Base-by-base conservation (phyloP, 2,888 invertebrate genomes). In the Drosophila demipolita region DNA sequence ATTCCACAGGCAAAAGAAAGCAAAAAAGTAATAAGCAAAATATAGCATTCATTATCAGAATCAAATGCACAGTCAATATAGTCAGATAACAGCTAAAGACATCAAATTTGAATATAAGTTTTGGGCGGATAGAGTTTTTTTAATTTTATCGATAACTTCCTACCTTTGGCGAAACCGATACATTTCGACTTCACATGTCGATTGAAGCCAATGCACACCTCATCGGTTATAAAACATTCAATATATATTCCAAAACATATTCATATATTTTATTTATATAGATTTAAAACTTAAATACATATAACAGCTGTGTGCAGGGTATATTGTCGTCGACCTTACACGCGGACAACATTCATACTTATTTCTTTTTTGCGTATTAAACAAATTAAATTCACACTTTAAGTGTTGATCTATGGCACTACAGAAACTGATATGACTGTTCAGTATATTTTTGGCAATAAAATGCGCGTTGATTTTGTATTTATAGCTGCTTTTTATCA, bases 321-420 rank as follows among this genome's bases (percentile, higher is more conserved):
- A 23, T 45, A 15, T 15, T 45, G 7, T 8, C 15, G 15, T 45
- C 20, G 45, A 45, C 12, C 20, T 7, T 1, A 3, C 3, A 15
- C 20, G 3, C 1, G 12, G 15, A 1, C 1, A 45, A 7, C 45
- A 7, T 23, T 45, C 23, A 15, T 3, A 15, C 35, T 36, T 38
- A 9, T 38, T 68, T 26, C 35, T 61, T 57, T 75, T 87, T 79
- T 82, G 79, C 89, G 84, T 77, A 55, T 73, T 81, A 58, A 83
- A 75, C 80, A 75, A 84, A 72, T 82, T 80, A 63, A 52, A 69
- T 15, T 73, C 64, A 65, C 86, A 80, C 83, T 74, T 63, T n/a
- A 58, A 60, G 55, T 70, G 55, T 57, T 79, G 80, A 85, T 67
- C 63, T 77, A 20, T 64, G 69, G 69, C 75, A 60, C 50, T 78